phyloP scores from a whole-genome alignment of 2,113 vertebrate genomes.

The Alectura lathami region DNA sequence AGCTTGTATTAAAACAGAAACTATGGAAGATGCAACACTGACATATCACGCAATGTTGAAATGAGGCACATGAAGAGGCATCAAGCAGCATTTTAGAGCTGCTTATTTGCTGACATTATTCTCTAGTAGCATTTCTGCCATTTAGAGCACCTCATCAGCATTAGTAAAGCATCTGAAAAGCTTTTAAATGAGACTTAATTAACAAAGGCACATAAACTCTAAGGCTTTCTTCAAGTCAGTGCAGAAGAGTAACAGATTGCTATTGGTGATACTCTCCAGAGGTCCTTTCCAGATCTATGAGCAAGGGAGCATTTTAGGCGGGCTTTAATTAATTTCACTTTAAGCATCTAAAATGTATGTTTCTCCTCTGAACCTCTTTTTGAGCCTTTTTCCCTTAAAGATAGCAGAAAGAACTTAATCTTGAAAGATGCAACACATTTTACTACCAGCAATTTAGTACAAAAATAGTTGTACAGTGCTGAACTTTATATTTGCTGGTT shows the following conservation, averaged over 20 bases:
- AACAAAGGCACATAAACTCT: background rate
- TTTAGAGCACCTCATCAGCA: background rate
- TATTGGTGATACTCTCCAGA: background rate
- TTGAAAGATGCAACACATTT: background rate
- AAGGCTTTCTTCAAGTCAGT: background rate
- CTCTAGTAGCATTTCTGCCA: background rate
- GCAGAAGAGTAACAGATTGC: background rate
- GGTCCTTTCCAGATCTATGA: background rate
- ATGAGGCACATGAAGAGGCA: background rate
- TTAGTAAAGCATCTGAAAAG: background rate
- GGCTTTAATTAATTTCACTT: background rate
- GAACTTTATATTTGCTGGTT: background rate
- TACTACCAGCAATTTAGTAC: background rate
- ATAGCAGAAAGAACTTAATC: background rate
- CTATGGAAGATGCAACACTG: background rate
- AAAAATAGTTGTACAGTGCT: background rate
- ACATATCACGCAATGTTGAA: conserved; percentile 1
- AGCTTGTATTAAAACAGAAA: background rate
- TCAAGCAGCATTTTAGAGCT: background rate
- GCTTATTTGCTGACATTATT: background rate
- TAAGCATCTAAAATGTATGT: background rate
- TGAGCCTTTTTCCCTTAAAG: background rate
- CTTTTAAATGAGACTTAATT: background rate
- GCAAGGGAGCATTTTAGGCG: background rate
- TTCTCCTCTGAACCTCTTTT: background rate